Conservation (phyloP, 2,888 invertebrate genomes). For the Erebia ligea region DNA sequence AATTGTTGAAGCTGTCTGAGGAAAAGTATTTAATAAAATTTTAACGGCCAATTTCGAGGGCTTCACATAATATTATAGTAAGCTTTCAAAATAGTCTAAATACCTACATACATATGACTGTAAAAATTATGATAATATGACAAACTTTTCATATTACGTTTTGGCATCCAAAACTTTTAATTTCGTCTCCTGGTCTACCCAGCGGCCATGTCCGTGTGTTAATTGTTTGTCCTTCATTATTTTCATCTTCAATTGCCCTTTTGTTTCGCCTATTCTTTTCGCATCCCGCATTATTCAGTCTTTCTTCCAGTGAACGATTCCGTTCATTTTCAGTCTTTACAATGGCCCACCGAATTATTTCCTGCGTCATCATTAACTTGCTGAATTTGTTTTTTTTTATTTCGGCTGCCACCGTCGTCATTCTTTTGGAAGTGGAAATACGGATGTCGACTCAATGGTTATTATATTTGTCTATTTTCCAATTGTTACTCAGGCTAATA, state of each 20-base stretch:
- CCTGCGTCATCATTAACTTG: slow-evolving; percentile 79
- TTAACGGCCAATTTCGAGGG: no score
- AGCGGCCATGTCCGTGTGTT: slow-evolving; percentile 66
- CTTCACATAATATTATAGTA: no score
- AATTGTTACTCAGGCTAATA: slow-evolving; percentile 28
- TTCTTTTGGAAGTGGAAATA: slow-evolving; percentile 46
- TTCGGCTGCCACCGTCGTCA: slow-evolving; percentile 45
- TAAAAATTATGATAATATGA: no score
- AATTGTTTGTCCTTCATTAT: slow-evolving; percentile 82
- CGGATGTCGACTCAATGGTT: slow-evolving; percentile 34
- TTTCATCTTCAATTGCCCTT: slow-evolving; percentile 81
- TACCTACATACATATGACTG: no score
- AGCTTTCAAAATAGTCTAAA: no score
- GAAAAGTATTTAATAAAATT: no score
- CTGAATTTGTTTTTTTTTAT: slow-evolving; percentile 50
- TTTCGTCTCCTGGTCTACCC: slow-evolving; percentile 22
- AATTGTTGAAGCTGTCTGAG: no score
- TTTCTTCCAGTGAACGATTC: slow-evolving; percentile 74
- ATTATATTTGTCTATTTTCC: slow-evolving; percentile 31
- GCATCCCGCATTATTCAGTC: slow-evolving; percentile 71
- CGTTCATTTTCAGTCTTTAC: slow-evolving; percentile 72
- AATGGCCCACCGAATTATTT: slow-evolving; percentile 70
- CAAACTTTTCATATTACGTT: neutral
- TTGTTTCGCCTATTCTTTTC: slow-evolving; percentile 75
- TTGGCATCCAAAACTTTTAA: neutral